A percentile compares a stretch with the other conserved stretches of the same genome.
Evolutionary conservation across 2,797 vertebrate species (phyloP).

Genomic region (Hydrophis major): DNA sequence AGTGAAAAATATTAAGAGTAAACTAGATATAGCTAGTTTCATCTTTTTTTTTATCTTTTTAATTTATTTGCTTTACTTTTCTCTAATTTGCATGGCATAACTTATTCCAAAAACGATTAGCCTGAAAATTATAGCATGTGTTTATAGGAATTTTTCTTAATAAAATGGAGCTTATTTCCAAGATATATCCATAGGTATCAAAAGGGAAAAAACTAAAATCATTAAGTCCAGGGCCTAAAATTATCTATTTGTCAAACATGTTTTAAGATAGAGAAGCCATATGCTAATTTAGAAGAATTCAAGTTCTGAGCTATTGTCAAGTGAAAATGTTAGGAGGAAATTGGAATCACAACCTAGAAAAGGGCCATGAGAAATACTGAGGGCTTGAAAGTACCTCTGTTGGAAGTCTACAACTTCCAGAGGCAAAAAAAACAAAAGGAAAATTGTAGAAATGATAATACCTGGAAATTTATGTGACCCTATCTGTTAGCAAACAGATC

Average conservation of each 20-base stretch:
- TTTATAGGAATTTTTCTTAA: background rate
- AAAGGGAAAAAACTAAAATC: background rate
- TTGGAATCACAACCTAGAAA: background rate
- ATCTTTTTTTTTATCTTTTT: background rate
- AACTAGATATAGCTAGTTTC: background rate
- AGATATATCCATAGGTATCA: background rate
- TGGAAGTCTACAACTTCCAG: background rate
- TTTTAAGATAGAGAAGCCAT: background rate
- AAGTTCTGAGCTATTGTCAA: background rate
- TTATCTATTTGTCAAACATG: background rate
- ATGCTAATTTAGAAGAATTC: background rate
- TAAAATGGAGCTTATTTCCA: background rate
- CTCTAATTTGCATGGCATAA: background rate
- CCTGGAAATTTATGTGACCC: background rate
- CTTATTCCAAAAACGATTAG: background rate
- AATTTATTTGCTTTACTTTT: background rate
- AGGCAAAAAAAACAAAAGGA: background rate
- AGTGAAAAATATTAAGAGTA: background rate
- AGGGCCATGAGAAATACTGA: background rate
- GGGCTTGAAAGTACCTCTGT: background rate
- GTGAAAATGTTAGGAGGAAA: slow-evolving; percentile 11
- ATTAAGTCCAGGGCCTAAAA: background rate
- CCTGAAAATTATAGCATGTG: background rate
- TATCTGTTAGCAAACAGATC: slow-evolving; percentile 1
- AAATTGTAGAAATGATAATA: slow-evolving; percentile 14